Evolutionary conservation across 1,140 invertebrate species (phyloP).

Genomic region (Drosophila tropicalis): DNA sequence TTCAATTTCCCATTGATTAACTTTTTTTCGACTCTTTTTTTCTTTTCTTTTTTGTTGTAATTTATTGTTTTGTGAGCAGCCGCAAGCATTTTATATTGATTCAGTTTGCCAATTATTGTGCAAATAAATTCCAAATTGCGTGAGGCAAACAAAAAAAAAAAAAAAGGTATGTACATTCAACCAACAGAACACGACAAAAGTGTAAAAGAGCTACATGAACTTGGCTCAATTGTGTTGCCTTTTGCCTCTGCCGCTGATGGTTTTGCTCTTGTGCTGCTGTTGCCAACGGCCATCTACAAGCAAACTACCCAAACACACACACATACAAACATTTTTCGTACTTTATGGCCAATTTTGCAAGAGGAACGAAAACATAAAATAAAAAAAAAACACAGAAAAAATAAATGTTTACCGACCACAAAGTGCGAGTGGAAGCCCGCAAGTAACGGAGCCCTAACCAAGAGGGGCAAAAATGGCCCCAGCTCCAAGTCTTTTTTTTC

Average conservation of each 20-base stretch:
- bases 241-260: conserved; percentile 18
- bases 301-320: too few relatives aligned
- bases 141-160: conserved; percentile 49
- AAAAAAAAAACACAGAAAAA: conserved; percentile 12
- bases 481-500: neutral
- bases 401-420: conserved; percentile 34
- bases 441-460: conserved; percentile 38
- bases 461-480: conserved; percentile 4
- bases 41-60: conserved; percentile 36
- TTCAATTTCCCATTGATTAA: conserved; percentile 9
- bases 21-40: neutral
- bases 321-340: conserved; percentile 64
- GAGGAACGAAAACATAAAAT: conserved; percentile 34
- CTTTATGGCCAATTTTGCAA: conserved; percentile 71
- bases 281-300: conserved; percentile 54
- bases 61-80: conserved; percentile 71
- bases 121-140: conserved; percentile 79
- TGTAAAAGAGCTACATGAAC: conserved; percentile 57
- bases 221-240: conserved; percentile 45
- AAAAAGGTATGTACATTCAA: neutral
- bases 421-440: conserved; percentile 15
- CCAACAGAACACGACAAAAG: conserved; percentile 35
- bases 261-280: conserved; percentile 27
- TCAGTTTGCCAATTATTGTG: conserved; percentile 78
- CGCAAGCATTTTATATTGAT: conserved; percentile 71